Evolutionary conservation across 2,888 invertebrate species (phyloP), one percentile per base, ranked within the genome.

Genomic region (Adela reaumurella): DNA sequence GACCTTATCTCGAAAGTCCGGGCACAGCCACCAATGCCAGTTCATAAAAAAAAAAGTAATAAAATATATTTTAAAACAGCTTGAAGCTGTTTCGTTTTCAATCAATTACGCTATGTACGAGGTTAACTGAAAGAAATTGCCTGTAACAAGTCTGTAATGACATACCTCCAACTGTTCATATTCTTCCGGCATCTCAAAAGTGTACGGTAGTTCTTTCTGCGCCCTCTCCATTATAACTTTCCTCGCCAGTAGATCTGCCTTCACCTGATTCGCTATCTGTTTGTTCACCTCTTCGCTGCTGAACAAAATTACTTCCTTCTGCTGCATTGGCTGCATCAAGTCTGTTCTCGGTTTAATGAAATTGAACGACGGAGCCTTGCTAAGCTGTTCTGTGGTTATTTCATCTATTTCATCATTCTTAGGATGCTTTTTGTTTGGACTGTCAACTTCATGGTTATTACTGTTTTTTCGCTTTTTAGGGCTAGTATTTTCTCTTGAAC

Each of bases 81-180:
- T 16, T 43, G 10, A 43, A 11, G 17, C 14, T 16, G 11, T 16
- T 43, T 10, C 10, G 17, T 16, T 17, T 14, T 11, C 10, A 43
- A 10, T 10, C 14, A 45, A 45, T 16, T 24, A 24, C 8, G n/a
- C n/a, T 24, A 6, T 4, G 24, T 24, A 8, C 4, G 5, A 24
- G 24, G 8, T 24, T 24, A 6, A 24, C 8, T 24, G 24, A 17
- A 45, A 45, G 17, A 20, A 45, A 20, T 20, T 24, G n/a, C n/a
- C 1, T 6, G 11, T 4, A 16, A n/a, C n/a, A n/a, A 16, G 3
- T 20, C 14, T 11, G 17, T 29, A 8, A n/a, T n/a, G n/a, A n/a
- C n/a, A n/a, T 53, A 55, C 55, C 43, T 52, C 62, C 43, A 92
- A 79, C 50, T 81, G 81, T 51, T 88, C 84, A 60, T 86, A 88